Base-by-base conservation (phyloP, 2,113 vertebrate species). In the Nansenia antarctica region DNA sequence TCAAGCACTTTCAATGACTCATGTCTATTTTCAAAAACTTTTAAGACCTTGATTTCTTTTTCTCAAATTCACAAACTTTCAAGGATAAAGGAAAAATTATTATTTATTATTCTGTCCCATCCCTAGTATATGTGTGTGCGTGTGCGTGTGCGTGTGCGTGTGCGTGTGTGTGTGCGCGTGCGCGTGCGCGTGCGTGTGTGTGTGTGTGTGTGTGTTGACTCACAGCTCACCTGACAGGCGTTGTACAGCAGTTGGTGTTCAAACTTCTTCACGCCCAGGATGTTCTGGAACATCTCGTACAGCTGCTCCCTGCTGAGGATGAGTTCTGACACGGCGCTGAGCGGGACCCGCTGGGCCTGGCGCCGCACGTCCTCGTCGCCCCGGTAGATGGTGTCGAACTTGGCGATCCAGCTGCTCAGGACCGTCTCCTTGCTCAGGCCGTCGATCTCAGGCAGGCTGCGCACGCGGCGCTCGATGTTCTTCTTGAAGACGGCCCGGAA, bases 371-470 rank as follows among this genome's bases (percentile, higher is more conserved):
- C 96, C 78, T 98, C 96, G 53, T 98, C 96, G 1, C 97, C 96
- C 70, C 91, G 89, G 87, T 93, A 98, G 85, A 99, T 98, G 82
- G 95, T 91, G 47, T 99, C 98, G 0, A 95, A 99, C 70, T 99
- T 99, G 70, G 96, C 94, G 47, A 99, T 95, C 98, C 98, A 99
- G 45, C 97, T 98, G 84, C 95, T 98, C 63, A 99, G 85, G 57
- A 99, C 97, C 0, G 97, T 99, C 89, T 98, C 98, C 88, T 99
- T 99, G 93, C 97, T 99, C 80, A 99, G 86, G 70, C 98, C 98
- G 29, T 98, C 95, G 0, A 99, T 99, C 88, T 99, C 98, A 0
- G 98, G 98, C 57, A 99, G 91, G 83, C 95, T 97, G 68, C 97
- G 94, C 15, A 99, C 96, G 1, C 98, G 92, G 2, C 95, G 95